Conservation (phyloP, 2,797 vertebrate genomes). For the Anisognathus igniventris region DNA sequence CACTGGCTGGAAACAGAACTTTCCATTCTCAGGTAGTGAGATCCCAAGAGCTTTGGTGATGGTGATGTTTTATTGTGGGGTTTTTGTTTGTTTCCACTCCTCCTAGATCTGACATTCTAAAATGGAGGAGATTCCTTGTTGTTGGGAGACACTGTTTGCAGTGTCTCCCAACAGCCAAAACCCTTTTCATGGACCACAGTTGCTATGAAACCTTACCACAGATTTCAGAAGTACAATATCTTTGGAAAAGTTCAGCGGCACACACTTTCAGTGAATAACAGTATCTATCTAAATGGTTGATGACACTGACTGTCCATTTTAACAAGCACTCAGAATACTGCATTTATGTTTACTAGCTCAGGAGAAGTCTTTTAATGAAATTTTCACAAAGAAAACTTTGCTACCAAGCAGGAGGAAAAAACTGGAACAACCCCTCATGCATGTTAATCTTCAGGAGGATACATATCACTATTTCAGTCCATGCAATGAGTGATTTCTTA, state of each 20-base stretch:
- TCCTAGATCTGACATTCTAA: not conserved
- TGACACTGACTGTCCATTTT: not conserved
- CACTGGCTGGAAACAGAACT: not conserved
- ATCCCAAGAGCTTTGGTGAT: not conserved
- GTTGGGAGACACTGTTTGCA: not conserved
- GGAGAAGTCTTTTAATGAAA: not conserved
- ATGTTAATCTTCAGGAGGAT: not conserved
- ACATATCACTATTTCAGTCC: not conserved
- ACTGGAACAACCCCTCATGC: not conserved
- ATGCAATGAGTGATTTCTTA: not conserved
- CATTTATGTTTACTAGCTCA: not conserved
- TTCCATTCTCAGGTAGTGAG: not conserved
- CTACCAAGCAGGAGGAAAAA: not conserved
- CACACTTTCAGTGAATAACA: not conserved
- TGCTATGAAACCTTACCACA: not conserved
- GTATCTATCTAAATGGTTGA: not conserved
- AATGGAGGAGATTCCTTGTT: not conserved
- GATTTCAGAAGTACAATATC: not conserved
- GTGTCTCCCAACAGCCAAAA: not conserved
- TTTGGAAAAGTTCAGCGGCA: not conserved
- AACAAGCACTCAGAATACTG: not conserved
- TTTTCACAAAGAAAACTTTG: not conserved
- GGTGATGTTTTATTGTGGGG: not conserved
- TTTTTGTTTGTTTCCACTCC: not conserved
- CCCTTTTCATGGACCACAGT: not conserved